Base-by-base conservation (phyloP, 2,113 vertebrate species). In the Rhinolophus sinicus region DNA sequence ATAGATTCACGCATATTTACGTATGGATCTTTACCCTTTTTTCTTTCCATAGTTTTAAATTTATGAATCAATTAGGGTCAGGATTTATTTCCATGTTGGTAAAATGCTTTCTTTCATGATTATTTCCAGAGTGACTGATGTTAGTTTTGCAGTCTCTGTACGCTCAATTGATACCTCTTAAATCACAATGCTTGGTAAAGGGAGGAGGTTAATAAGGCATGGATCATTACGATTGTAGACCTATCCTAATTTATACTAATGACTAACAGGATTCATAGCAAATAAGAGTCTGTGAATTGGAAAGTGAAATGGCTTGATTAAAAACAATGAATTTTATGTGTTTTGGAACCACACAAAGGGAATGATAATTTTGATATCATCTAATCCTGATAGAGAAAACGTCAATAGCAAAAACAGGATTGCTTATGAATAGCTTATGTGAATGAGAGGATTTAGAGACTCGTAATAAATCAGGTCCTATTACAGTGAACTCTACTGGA, bases 251-350 rank as follows among this genome's bases (percentile, higher is more conserved):
- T 98, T 97, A 97, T 90, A 93, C 94, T 97, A 93, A 97, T 96
- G 96, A 95, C 88, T 95, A 96, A 94, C 30, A 67, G 88, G 72
- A 82, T 72, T 95, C 38, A 90, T 4, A 73, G 96, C 95, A 97
- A 98, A 97, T 97, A 94, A 93, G 88, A 95, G 44, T 83, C 91
- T 95, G 60, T 95, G 89, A 95, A 95, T 81, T 97, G 93, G 95
- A 97, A 97, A 97, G 69, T 93, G 96, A 97, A 97, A 96, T 95
- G 52, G 84, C 92, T 95, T 97, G 96, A 97, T 97, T 97, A 97
- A 95, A 97, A 95, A 87, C 95, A 97, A 97, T 97, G 95, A 96
- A 94, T 97, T 97, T 97, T 93, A 95, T 95, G 56, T 93, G 96
- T 82, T 96, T 95, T 69, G 21, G 62, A 91, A 82, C 38, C 28